Base-by-base conservation (phyloP, 2,888 invertebrate species). In the Callimorpha dominula region DNA sequence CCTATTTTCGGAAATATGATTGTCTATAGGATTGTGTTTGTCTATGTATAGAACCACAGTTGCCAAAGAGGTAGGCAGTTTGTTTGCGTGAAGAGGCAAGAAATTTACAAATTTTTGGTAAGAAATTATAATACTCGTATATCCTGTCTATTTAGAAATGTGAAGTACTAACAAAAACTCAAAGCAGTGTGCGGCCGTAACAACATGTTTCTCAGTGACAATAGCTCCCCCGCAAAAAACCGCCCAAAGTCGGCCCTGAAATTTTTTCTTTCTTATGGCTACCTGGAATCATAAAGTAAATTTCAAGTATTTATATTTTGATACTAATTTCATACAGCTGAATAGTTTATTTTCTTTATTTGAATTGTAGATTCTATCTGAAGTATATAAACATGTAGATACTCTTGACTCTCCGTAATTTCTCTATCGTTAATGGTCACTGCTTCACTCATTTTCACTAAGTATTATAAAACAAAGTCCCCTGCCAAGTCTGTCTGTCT, bases 161-260 rank as follows among this genome's bases (percentile, higher is more conserved):
- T 17, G 9, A 63, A 43, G 17, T 57, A 70, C 65, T 65, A 15
- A 70, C 70, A 14, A 17, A 2, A 3, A 2, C 7, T 68, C 68
- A 12, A 72, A 68, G 46, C 72, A 72, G 46, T 72, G 72, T n/a
- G 72, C 72, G 1, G 72, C 72, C 8, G 63, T 46, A 43, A 72
- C 50, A 20, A 72, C 31, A 50, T 72, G 68, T 14, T 0, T 63
- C 1, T 54, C 54, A 12, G 72, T 72, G 12, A 72, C 60, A n/a
- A 72, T 63, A 11, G 72, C 50, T 46, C 72, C 72, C 31, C 72
- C 72, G 46, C 72, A 72, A 54, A 72, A 71, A n/a, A 43, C 40
- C 4, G n/a, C 17, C 71, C 71, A 71, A 9, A 20, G 11, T 40
- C 49, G 46, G 12, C 71, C 71, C 14, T 42, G 11, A 42, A 7